These are phyloP conservation scores for Willisornis vidua DNA, from an alignment of 2,113 vertebrate species.

Conservation along the genomic window DNA sequence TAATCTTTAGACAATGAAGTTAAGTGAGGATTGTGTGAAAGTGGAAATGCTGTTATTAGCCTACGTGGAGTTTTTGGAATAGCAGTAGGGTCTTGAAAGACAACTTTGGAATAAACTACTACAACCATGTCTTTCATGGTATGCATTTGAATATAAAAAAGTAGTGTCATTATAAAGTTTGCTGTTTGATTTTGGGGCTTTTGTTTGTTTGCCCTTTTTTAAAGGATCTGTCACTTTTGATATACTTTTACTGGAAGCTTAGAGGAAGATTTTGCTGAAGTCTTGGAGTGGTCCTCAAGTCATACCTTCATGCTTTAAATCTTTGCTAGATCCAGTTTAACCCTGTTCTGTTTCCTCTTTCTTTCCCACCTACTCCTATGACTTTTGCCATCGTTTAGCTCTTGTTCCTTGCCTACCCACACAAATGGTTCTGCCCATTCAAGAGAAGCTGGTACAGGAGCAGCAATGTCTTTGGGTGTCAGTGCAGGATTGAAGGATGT, in stretches of 20 bases:
- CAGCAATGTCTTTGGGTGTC: background rate
- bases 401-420: background rate
- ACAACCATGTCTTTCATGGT: background rate
- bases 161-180: background rate
- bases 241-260: background rate
- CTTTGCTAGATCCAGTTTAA: background rate
- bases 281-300: background rate
- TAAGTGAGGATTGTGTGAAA: background rate
- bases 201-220: background rate
- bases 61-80: background rate
- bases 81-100: background rate
- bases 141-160: background rate
- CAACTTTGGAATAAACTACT: background rate
- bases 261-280: background rate
- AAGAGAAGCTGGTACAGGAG: background rate
- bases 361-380: background rate
- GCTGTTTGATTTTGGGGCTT: background rate
- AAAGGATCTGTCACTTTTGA: background rate
- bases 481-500: accelerated
- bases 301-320: background rate
- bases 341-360: background rate
- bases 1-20: background rate
- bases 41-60: background rate
- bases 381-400: background rate
- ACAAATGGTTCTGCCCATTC: background rate